Base-by-base conservation (phyloP, 92 coral and sea anemone genomes). In the Palythoa caribaeorum region DNA sequence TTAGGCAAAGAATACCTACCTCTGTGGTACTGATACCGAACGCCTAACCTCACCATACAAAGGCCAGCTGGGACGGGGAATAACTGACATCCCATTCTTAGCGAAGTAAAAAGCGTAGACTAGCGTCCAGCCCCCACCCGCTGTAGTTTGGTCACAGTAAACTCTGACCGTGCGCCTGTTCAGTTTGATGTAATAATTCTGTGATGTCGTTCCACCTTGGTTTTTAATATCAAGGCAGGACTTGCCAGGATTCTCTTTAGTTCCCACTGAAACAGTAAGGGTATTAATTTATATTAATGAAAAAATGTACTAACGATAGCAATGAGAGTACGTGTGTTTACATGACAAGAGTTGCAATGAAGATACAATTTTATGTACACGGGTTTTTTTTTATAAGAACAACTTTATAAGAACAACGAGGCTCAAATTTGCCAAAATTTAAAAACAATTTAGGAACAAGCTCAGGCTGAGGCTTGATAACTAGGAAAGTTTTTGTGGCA, bases 71-170 rank as follows among this genome's bases (percentile, higher is more conserved):
- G 80, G 80, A 15, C 80, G 80, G 16, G 80, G 80, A 1, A n/a
- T 48, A 5, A 76, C 54, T 48, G 54, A 62, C 5, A 21, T 19
- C 36, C n/a, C 40, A 19, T 40, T 10, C 62, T 51, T 19, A 2
- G 37, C 14, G n/a, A 76, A 76, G 54, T 47, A 20, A 76, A 76
- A 76, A 48, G 80, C 57, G 62, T 76, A 76, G n/a, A 76, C 80
- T 0, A 77, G 83, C 38, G 83, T 77, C 83, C 83, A 77, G 13
- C 83, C 83, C 69, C 83, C 83, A 53, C 69, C 53, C 5, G 37
- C 60, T 51, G 80, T 76, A 28, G 80, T 76, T 50, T 76, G 80
- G 80, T 76, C 80, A 54, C 80, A 76, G 40, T 76, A 51, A 76
- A 76, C 80, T 20, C 35, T 76, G 80, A 51, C 6, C 63, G 80